Evolutionary conservation across 2,797 vertebrate genomes (phyloP).

Genomic region (Manis crassicaudata): DNA sequence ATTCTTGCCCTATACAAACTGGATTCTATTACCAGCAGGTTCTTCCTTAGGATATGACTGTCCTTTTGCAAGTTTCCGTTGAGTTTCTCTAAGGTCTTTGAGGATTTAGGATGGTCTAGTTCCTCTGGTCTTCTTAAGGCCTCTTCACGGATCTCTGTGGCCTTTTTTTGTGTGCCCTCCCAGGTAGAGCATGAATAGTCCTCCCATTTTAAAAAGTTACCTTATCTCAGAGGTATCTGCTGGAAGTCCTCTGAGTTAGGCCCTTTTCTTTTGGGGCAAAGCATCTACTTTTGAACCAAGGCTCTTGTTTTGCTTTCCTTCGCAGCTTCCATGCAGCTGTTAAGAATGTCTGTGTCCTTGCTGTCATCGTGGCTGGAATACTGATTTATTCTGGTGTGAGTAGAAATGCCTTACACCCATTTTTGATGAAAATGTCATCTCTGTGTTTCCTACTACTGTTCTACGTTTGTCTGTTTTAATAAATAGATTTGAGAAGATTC

Average conservation of each 20-base stretch:
- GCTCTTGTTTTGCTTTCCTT: neutral
- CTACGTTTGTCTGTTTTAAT: neutral
- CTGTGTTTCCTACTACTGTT: neutral
- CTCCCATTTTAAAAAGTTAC: neutral
- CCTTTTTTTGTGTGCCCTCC: neutral
- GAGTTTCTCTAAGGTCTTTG: neutral
- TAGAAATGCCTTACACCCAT: neutral
- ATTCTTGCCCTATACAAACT: neutral
- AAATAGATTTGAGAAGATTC: neutral
- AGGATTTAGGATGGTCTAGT: neutral
- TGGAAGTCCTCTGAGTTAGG: neutral
- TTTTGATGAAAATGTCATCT: neutral
- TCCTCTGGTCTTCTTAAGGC: neutral
- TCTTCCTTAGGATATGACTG: neutral
- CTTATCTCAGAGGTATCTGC: neutral
- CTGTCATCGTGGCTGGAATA: neutral
- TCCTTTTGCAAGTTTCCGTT: neutral
- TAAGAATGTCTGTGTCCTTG: neutral
- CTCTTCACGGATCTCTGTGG: neutral
- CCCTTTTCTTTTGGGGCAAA: neutral
- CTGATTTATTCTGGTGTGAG: neutral
- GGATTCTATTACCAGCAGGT: neutral
- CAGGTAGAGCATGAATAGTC: neutral
- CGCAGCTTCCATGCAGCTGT: neutral
- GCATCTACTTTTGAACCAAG: neutral